phyloP scores from a whole-genome alignment of 1,140 invertebrate genomes.

The Pemphigus obesinymphae region DNA sequence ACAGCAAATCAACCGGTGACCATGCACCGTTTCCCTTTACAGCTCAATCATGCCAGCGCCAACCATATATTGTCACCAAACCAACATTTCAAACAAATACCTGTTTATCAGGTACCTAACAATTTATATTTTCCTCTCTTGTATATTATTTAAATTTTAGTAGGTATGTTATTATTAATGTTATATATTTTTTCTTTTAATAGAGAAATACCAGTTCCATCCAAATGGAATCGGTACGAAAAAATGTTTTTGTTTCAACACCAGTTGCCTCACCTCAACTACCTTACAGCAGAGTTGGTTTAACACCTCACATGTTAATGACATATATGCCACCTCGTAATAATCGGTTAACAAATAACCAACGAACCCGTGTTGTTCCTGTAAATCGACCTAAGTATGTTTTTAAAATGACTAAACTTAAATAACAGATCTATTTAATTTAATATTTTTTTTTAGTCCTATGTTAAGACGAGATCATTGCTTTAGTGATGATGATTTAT shows the following conservation, averaged over 20 bases:
- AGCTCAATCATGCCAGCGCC: slow-evolving; percentile 37
- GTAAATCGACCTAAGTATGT: slow-evolving; percentile 19
- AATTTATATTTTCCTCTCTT: not conserved
- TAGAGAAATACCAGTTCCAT: slow-evolving; percentile 32
- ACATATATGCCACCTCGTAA: slow-evolving; percentile 34
- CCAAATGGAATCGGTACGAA: slow-evolving; percentile 34
- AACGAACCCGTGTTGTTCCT: slow-evolving; percentile 25
- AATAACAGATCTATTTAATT: not conserved
- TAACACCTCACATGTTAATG: slow-evolving; percentile 38
- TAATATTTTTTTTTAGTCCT: not conserved
- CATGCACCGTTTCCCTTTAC: slow-evolving; percentile 28
- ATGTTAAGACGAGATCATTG: slow-evolving; percentile 34
- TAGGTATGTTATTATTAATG: not conserved
- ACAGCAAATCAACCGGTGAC: slow-evolving; percentile 25
- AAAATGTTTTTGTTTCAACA: slow-evolving; percentile 37
- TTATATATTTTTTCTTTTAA: not conserved
- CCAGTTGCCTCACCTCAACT: not conserved
- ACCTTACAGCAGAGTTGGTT: slow-evolving; percentile 16
- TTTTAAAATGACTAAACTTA: not conserved
- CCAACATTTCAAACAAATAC: slow-evolving; percentile 39
- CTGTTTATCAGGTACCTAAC: slow-evolving; percentile 27
- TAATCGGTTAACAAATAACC: slow-evolving; percentile 20
- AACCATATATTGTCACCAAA: slow-evolving; percentile 32
- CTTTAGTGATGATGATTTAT: slow-evolving; percentile 29
- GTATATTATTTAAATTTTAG: not conserved